A percentile compares a stretch with the other conserved stretches of the same genome.
Conservation (phyloP, 2,888 invertebrate genomes). For the Lycia hirtaria region DNA sequence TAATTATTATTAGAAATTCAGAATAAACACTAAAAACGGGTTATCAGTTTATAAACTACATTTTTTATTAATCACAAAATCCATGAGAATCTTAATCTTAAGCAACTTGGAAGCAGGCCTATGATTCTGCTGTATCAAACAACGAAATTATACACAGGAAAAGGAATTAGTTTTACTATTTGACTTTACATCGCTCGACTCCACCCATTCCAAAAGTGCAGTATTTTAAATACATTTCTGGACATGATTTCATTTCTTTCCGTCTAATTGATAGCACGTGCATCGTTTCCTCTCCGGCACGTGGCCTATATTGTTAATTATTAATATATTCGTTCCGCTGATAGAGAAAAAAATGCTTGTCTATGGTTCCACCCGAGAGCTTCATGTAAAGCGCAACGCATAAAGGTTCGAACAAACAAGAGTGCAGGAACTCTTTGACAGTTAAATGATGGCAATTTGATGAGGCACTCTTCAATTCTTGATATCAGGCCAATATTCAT, state of each 20-base stretch:
- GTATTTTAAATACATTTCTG: conserved; percentile 56
- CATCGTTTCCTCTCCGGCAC: conserved; percentile 76
- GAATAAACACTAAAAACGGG: too few relatives aligned
- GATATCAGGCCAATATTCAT: too few relatives aligned
- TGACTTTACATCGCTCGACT: conserved; percentile 53
- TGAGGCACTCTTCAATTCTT: conserved; percentile 27
- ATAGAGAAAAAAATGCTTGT: too few relatives aligned
- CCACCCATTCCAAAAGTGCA: conserved; percentile 61
- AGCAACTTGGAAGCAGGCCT: too few relatives aligned
- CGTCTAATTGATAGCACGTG: conserved; percentile 83
- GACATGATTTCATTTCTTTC: conserved; percentile 60
- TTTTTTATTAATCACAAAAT: too few relatives aligned
- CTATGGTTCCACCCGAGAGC: too few relatives aligned
- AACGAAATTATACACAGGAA: conserved; percentile 15
- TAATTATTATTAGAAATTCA: too few relatives aligned
- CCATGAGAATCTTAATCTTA: too few relatives aligned
- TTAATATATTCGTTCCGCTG: conserved; percentile 76
- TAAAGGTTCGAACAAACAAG: conserved; percentile 50
- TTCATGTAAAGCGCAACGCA: conserved; percentile 51
- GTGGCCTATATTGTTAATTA: conserved; percentile 73
- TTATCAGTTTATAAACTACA: too few relatives aligned
- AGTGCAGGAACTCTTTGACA: conserved; percentile 63
- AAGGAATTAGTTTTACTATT: conserved; percentile 50
- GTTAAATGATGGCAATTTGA: conserved; percentile 67
- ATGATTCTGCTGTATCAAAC: too few relatives aligned